Conservation (phyloP, 2,888 invertebrate genomes). For the Graphium colonna region DNA sequence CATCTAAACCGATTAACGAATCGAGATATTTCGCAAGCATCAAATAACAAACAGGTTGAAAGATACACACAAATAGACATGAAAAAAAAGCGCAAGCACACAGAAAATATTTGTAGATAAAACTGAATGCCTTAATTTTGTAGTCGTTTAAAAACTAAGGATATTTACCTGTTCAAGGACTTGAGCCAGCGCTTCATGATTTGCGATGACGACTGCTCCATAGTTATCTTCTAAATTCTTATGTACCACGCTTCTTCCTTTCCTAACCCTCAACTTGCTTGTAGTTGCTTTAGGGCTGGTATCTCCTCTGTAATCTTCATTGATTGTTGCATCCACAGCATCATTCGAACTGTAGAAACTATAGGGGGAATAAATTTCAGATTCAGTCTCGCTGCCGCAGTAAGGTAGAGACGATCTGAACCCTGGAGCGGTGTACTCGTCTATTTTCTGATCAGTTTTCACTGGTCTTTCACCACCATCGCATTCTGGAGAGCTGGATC, state of each 20-base stretch:
- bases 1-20: too few species aligned
- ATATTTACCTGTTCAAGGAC: slow-evolving; percentile 90
- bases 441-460: slow-evolving; percentile 44
- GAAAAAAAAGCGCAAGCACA: too few species aligned
- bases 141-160: too few species aligned
- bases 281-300: slow-evolving; percentile 73
- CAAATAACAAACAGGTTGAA: too few species aligned
- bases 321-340: slow-evolving; percentile 67
- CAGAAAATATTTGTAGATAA: background rate
- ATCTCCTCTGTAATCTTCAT: slow-evolving; percentile 68
- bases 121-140: too few species aligned
- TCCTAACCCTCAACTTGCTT: slow-evolving; percentile 86
- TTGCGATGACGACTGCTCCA: slow-evolving; percentile 92
- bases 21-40: too few species aligned
- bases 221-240: slow-evolving; percentile 94
- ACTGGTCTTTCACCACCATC: slow-evolving; percentile 79
- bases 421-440: slow-evolving; percentile 62
- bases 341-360: slow-evolving; percentile 85
- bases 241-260: slow-evolving; percentile 91
- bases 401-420: slow-evolving; percentile 87
- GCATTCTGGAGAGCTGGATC: slow-evolving; percentile 85
- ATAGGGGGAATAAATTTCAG: slow-evolving; percentile 91
- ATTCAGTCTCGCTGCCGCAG: slow-evolving; percentile 91
- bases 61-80: too few species aligned
- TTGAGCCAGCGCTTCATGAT: slow-evolving; percentile 93